These are phyloP conservation scores for Drosophila borborema DNA, from an alignment of 2,888 invertebrate genomes.

Conservation along the genomic window DNA sequence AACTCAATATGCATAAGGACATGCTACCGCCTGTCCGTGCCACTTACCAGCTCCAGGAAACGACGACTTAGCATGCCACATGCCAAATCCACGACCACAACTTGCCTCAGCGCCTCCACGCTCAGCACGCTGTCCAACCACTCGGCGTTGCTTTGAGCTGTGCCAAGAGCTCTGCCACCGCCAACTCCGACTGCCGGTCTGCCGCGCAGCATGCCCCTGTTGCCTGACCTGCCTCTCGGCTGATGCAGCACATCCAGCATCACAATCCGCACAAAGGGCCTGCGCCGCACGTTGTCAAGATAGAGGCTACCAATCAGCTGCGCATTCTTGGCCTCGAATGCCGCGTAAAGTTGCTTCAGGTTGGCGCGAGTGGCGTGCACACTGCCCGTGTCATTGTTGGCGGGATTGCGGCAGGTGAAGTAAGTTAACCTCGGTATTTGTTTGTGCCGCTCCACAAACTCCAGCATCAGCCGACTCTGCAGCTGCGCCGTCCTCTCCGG, in stretches of 20 bases:
- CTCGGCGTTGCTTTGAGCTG: constrained; percentile 51
- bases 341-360: constrained; percentile 45
- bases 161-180: constrained; percentile 18
- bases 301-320: constrained; percentile 69
- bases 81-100: constrained; percentile 83
- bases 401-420: constrained; percentile 79
- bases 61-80: constrained; percentile 82
- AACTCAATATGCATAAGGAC: constrained; percentile 53
- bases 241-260: constrained; percentile 62
- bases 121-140: constrained; percentile 78
- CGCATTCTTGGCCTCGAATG: constrained; percentile 63
- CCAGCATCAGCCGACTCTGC: constrained; percentile 77
- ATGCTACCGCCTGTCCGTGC: constrained; percentile 19
- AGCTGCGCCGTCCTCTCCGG: constrained; percentile 41
- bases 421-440: constrained; percentile 82
- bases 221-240: background rate
- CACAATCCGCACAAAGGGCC: constrained; percentile 70
- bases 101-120: constrained; percentile 78
- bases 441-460: constrained; percentile 79
- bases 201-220: constrained; percentile 14
- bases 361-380: constrained; percentile 38
- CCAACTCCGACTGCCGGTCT: background rate
- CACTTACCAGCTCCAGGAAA: constrained; percentile 83
- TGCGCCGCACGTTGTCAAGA: constrained; percentile 14
- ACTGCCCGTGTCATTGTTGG: constrained; percentile 50